Conservation (phyloP, 2,113 vertebrate species). For the Symphodus melops region DNA sequence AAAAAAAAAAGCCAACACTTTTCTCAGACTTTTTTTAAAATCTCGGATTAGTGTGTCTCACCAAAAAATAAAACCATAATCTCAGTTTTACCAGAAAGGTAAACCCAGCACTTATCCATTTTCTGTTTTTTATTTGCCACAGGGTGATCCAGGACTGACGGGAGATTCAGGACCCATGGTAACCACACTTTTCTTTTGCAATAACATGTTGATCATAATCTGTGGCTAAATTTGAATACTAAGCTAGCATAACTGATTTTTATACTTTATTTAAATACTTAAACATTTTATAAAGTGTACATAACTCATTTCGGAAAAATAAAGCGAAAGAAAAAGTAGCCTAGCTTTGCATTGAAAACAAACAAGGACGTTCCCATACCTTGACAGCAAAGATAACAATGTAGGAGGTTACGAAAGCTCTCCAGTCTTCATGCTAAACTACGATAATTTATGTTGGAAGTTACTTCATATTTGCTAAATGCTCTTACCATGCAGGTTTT, state of each 20-base stretch:
- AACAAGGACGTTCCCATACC: no score
- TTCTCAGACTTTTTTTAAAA: background rate
- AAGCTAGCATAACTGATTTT: background rate
- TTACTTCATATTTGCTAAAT: background rate
- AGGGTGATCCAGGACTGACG: constrained; percentile 93
- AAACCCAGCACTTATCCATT: background rate
- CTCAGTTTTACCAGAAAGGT: background rate
- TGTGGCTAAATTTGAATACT: background rate
- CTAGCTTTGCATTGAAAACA: no score
- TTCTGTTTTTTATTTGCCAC: constrained; percentile 33
- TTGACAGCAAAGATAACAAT: no score
- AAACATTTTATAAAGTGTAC: no score
- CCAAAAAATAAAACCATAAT: constrained; percentile 11
- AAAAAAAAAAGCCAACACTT: constrained; percentile 4
- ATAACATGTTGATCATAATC: background rate
- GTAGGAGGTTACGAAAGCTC: no score
- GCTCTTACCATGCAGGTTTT: no score
- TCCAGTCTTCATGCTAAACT: background rate
- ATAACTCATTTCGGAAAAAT: no score
- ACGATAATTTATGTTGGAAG: background rate
- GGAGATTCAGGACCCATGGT: constrained; percentile 90
- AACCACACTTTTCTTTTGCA: constrained; percentile 68
- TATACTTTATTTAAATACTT: background rate
- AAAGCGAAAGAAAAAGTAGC: no score
- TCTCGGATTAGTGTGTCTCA: background rate